Evolutionary conservation across 2,888 invertebrate genomes (phyloP), one percentile per base, ranked within the genome.

Genomic region (Pterostichus niger): DNA sequence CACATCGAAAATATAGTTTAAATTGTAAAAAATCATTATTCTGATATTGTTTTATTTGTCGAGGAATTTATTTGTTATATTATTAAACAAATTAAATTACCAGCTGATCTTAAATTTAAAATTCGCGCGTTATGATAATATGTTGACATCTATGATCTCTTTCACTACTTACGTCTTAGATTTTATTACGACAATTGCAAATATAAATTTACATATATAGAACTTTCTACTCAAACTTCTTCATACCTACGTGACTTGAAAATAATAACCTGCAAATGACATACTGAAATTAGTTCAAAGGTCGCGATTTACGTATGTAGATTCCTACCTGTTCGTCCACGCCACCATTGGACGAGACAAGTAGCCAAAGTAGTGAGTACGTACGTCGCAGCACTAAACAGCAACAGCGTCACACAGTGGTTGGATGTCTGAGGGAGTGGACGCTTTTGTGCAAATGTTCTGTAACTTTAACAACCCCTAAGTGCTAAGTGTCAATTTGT

Each of bases 221-320:
- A 11, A 11, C 33, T 61, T 73, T 68, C 46, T 46, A 46, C 13
- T 31, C 15, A 33, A 24, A 31, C 5, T 52, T 31, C 31, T 56
- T 24, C 13, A 24, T 15, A 49, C 11, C 46, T 82, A 75, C 82
- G 82, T 82, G 82, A 82, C 82, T 46, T 49, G 61, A 82, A 61
- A 61, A 33, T 59, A 15, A 44, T 73, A 9, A 75, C 33, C 24
- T 52, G 35, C 31, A 73, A 54, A 52, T 56, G 54, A 44, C 52
- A 82, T 75, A 82, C 49, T 59, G 13, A 61, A 82, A 56, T 49
- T 35, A 49, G 59, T 59, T 35, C 75, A 82, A 82, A 82, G 82
- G 73, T 82, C 75, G 31, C 10, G 35, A 56, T 68, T 54, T 79
- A 49, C 68, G 64, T 15, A 54, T 40, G 24, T 17, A 71, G 73